phyloP scores from a whole-genome alignment of 2,797 vertebrate genomes.

The Mustela erminea region DNA sequence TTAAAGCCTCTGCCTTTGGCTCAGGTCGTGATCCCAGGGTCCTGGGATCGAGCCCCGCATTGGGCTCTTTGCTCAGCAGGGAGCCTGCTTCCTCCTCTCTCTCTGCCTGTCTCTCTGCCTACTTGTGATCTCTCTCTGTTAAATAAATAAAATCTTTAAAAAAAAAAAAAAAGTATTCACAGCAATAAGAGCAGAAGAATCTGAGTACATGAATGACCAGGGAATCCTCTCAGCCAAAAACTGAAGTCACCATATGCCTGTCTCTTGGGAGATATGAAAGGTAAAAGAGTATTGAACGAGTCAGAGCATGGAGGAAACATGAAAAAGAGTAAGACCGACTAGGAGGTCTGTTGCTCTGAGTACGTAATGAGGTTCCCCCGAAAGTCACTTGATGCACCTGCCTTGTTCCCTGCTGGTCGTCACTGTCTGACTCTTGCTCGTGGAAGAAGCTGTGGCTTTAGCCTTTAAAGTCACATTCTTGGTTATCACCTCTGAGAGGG shows the following conservation, averaged over 20 bases:
- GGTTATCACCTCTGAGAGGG: background rate
- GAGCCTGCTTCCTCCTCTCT: no score
- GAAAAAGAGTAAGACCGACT: background rate
- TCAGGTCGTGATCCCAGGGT: no score
- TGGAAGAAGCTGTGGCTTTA: background rate
- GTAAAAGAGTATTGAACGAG: background rate
- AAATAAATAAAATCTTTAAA: no score
- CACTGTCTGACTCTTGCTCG: background rate
- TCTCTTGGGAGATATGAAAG: background rate
- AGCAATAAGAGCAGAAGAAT: background rate
- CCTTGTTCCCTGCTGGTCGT: no score
- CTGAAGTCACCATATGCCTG: background rate
- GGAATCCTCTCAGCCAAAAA: background rate
- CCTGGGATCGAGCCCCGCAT: no score
- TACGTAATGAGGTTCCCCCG: no score
- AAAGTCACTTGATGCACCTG: background rate
- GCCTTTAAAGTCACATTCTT: background rate
- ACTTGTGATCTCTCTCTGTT: no score
- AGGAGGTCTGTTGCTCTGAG: background rate
- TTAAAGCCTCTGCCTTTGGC: no score
- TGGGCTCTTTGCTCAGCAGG: no score
- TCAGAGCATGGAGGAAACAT: background rate
- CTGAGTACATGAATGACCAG: background rate
- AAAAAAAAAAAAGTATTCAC: background rate
- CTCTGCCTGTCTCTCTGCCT: no score